Evolutionary conservation across 1,140 invertebrate species (phyloP).

Genomic region (Procambarus virginalis): DNA sequence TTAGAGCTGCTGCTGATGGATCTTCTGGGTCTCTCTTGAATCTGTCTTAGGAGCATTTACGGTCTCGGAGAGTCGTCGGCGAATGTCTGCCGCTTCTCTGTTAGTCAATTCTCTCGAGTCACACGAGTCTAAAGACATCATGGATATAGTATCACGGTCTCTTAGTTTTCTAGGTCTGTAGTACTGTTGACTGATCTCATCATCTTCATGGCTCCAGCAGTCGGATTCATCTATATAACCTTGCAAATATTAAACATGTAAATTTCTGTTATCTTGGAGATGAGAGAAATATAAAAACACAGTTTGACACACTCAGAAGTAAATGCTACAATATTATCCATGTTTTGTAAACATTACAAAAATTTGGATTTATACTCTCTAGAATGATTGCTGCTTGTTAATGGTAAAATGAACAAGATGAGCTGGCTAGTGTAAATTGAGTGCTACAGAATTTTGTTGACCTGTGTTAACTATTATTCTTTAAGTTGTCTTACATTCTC

Average conservation of each 20-base stretch:
- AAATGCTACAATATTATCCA: no score
- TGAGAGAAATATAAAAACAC: no score
- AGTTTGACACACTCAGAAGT: no score
- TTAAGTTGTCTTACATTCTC: no score
- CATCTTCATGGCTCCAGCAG: slow-evolving; percentile 96
- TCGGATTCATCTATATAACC: slow-evolving; percentile 79
- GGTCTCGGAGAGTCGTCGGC: slow-evolving; percentile 88
- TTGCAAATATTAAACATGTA: slow-evolving; percentile 1
- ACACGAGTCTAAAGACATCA: slow-evolving; percentile 91
- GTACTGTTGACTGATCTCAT: slow-evolving; percentile 85
- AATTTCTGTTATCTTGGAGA: no score
- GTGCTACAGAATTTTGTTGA: no score
- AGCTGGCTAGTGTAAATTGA: no score
- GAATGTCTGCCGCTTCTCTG: slow-evolving; percentile 92
- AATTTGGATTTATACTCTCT: no score
- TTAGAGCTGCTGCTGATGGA: slow-evolving; percentile 93
- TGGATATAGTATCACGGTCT: slow-evolving; percentile 90
- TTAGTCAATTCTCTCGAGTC: slow-evolving; percentile 87
- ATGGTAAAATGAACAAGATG: no score
- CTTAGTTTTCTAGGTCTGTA: slow-evolving; percentile 66
- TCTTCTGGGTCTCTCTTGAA: slow-evolving; percentile 96
- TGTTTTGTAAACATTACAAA: no score
- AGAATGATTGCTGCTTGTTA: no score
- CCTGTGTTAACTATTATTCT: no score
- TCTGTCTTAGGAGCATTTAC: slow-evolving; percentile 84